Conservation (phyloP, 2,888 invertebrate genomes). For the Acleris holmiana region DNA sequence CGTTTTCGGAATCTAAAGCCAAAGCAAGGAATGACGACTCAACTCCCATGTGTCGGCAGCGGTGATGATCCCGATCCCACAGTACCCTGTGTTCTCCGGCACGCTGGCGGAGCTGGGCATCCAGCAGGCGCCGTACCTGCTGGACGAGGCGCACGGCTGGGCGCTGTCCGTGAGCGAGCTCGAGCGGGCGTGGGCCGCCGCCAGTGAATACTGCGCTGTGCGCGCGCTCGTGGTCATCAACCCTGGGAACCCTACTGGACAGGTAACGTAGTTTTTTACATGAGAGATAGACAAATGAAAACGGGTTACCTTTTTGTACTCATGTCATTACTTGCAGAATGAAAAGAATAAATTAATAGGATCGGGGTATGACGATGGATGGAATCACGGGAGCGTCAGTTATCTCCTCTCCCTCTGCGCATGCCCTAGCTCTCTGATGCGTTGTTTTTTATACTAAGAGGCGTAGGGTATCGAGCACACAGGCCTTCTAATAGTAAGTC, state of each 20-base stretch:
- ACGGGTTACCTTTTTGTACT: no score
- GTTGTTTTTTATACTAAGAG: no score
- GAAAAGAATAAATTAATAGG: no score
- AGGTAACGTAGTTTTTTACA: constrained; percentile 57
- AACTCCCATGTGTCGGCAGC: constrained; percentile 74
- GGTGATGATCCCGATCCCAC: constrained; percentile 98
- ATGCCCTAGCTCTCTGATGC: no score
- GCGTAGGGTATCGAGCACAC: no score
- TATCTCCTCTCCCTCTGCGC: no score
- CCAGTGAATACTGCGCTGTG: constrained; percentile 86
- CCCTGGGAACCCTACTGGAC: constrained; percentile 99
- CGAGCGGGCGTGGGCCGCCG: constrained; percentile 87
- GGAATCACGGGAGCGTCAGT: no score
- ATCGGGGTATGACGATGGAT: no score
- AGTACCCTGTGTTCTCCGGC: constrained; percentile 98
- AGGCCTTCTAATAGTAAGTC: no score
- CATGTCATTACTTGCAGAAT: not conserved
- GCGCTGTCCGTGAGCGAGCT: constrained; percentile 90
- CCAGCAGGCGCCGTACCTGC: constrained; percentile 91
- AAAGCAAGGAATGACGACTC: not conserved
- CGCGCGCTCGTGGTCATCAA: constrained; percentile 97
- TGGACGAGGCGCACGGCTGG: constrained; percentile 95
- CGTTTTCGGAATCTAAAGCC: not conserved
- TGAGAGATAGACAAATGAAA: no score
- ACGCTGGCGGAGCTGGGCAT: constrained; percentile 95